These are phyloP conservation scores for Thera britannica DNA, from an alignment of 2,888 invertebrate genomes.

Conservation along the genomic window DNA sequence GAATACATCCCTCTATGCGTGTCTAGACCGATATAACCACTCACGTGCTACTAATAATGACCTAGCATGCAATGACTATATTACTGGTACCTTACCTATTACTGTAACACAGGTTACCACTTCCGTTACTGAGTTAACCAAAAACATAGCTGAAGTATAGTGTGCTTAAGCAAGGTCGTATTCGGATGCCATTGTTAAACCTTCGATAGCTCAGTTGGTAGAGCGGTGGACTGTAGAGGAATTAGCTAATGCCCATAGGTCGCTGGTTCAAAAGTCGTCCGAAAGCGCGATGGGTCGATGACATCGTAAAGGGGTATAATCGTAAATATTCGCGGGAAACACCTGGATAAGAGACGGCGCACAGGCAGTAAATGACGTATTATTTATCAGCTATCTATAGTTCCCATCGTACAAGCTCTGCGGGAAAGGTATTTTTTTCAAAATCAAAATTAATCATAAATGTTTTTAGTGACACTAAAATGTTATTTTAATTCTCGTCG, in stretches of 20 bases:
- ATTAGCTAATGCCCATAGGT: constrained; percentile 83
- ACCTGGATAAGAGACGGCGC: too few relatives aligned
- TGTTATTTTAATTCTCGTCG: too few relatives aligned
- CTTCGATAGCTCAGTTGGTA: constrained; percentile 86
- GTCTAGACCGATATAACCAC: neutral
- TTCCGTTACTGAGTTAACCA: neutral
- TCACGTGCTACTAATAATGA: neutral
- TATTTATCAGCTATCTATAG: too few relatives aligned
- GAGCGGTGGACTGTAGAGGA: constrained; percentile 84
- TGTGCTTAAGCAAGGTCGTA: neutral
- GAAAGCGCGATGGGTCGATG: too few relatives aligned
- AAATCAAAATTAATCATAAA: too few relatives aligned
- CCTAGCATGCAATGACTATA: neutral
- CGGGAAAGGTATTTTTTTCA: too few relatives aligned
- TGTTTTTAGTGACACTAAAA: too few relatives aligned
- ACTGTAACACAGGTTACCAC: neutral
- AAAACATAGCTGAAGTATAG: neutral
- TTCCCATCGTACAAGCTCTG: too few relatives aligned
- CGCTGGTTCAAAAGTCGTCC: constrained; percentile 84
- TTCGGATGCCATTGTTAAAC: constrained; percentile 40
- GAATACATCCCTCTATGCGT: neutral
- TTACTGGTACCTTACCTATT: neutral
- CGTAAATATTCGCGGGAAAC: too few relatives aligned
- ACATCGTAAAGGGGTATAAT: too few relatives aligned
- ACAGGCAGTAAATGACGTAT: too few relatives aligned